Percentiles rank a stretch among this genome's conserved stretches.
These are phyloP conservation scores for Balanococcus diminutus DNA, from an alignment of 2,888 invertebrate genomes.

Conservation along the genomic window DNA sequence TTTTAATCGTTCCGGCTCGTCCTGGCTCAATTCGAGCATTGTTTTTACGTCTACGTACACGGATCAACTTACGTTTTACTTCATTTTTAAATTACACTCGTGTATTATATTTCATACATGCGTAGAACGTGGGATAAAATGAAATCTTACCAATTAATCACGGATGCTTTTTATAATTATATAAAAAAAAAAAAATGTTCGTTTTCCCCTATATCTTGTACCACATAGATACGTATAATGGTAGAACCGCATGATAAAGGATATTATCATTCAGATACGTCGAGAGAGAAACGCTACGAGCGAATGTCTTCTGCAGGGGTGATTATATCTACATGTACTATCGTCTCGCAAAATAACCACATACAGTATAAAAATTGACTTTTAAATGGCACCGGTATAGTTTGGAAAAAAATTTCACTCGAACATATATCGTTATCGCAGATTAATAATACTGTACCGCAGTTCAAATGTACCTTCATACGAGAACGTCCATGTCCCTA, in stretches of 20 bases:
- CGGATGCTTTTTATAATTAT: neutral
- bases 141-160: neutral
- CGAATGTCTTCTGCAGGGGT: neutral
- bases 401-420: neutral
- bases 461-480: neutral
- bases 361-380: neutral
- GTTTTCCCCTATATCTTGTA: neutral
- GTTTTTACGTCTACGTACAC: too few species aligned
- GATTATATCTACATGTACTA: neutral
- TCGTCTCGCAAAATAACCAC: neutral
- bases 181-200: neutral
- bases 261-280: neutral
- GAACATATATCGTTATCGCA: neutral
- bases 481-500: too few species aligned
- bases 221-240: neutral
- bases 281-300: neutral
- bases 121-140: neutral
- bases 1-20: too few species aligned
- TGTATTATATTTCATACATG: neutral
- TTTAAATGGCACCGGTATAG: neutral
- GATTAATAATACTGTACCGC: neutral
- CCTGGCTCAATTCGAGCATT: too few species aligned
- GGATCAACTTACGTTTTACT: too few species aligned
- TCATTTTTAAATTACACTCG: neutral
- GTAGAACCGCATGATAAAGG: neutral